phyloP scores from a whole-genome alignment of 2,888 invertebrate species.

The Polyommatus icarus region DNA sequence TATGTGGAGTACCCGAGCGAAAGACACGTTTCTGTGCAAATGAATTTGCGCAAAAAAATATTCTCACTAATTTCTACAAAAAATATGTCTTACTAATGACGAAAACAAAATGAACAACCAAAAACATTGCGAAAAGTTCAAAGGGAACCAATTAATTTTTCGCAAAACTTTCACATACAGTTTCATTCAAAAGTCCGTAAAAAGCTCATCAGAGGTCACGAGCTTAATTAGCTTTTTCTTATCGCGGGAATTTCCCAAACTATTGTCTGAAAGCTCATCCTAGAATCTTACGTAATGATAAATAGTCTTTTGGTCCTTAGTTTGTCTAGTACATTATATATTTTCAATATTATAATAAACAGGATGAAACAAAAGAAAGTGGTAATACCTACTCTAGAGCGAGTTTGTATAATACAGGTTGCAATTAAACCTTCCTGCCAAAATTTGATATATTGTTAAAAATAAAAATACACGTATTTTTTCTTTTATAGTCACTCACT shows the following conservation, averaged over 20 bases:
- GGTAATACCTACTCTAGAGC: too few species aligned
- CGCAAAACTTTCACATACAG: slow-evolving; percentile 6
- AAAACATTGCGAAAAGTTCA: neutral
- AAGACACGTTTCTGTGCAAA: too few species aligned
- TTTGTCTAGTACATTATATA: neutral
- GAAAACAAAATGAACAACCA: neutral
- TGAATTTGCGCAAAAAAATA: too few species aligned
- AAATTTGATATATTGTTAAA: too few species aligned
- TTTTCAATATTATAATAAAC: neutral
- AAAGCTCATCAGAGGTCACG: slow-evolving; percentile 3
- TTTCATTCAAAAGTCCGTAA: neutral
- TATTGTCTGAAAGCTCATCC: slow-evolving; percentile 1
- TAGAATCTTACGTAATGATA: neutral
- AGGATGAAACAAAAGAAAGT: too few species aligned
- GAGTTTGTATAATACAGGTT: too few species aligned
- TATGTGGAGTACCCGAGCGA: too few species aligned
- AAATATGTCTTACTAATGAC: neutral
- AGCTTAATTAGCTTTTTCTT: slow-evolving; percentile 17
- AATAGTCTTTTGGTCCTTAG: neutral
- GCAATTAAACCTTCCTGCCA: too few species aligned
- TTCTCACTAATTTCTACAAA: too few species aligned
- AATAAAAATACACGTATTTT: too few species aligned
- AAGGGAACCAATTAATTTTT: neutral
- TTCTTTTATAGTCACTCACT: too few species aligned
- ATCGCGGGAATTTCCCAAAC: neutral